Evolutionary conservation across 2,888 invertebrate genomes (phyloP), one percentile per base, ranked within the genome.

Genomic region (Nipponacmea schrenckii): DNA sequence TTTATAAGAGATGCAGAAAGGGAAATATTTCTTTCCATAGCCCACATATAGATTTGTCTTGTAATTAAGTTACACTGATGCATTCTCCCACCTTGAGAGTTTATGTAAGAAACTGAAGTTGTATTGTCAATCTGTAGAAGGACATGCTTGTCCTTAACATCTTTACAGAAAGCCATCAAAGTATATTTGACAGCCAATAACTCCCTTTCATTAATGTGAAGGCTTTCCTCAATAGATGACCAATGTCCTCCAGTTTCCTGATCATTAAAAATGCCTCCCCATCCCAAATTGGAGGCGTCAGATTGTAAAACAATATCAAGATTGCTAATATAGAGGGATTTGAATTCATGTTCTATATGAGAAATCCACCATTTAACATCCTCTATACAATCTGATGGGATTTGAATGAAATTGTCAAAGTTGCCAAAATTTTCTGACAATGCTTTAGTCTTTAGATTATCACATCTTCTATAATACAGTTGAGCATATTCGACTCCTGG

Each of bases 311-410:
- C 20, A 63, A 20, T 27, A 12, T 64, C 50, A 15, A 65, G 56
- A 12, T 68, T 64, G 3, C 39, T 48, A 39, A 64, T 26, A 2
- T 17, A 15, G 7, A 72, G 46, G 4, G 62, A 46, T 20, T 46
- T 39, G 17, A 2, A n/a, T 20, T 20, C 45, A 17, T 45, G 31
- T 27, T 63, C 26, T 15, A 73, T n/a, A 70, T 73, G 62, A 15
- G 15, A 24, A 27, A 64, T 69, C 74, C 74, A 74, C 74, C 71
- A 74, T 31, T 62, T 17, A 17, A 74, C 31, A 46, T 74, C 74
- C 15, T 7, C 44, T 27, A 27, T 45, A 10, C 64, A 24, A 1
- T 62, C 20, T 20, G 17, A 50, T 27, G 68, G 46, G 1, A 71
- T 17, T 39, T 5, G 0, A 17, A 63, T 50, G 8, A n/a, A 20